Conservation (phyloP, 2,888 invertebrate genomes). For the Kuschelorhynchus macadamiae region DNA sequence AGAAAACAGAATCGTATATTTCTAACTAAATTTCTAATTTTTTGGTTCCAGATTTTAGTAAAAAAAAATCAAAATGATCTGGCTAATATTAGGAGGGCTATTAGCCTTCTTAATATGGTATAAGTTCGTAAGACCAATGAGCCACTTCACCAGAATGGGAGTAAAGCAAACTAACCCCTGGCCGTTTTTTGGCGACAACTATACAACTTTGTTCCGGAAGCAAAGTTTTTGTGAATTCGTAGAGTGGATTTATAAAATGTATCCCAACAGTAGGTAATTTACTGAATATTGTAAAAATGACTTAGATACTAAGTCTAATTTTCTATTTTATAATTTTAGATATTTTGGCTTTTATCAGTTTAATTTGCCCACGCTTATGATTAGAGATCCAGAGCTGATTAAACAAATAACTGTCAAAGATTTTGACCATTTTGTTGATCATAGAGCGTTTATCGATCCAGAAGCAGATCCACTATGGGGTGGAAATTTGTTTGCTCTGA, state of each 20-base stretch:
- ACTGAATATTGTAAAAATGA: too few relatives aligned
- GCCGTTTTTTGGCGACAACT: background rate
- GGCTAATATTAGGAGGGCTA: background rate
- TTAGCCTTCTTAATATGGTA: background rate
- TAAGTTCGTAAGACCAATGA: background rate
- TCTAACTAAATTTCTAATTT: too few relatives aligned
- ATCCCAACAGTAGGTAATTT: background rate
- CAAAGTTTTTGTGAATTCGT: background rate
- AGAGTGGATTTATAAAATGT: background rate
- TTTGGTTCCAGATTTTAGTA: too few relatives aligned
- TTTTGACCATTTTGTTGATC: slow-evolving; percentile 73
- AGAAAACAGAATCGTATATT: too few relatives aligned
- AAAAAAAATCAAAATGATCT: background rate
- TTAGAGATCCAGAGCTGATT: slow-evolving; percentile 73
- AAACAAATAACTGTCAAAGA: too few relatives aligned
- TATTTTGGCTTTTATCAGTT: slow-evolving; percentile 59
- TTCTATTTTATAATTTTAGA: slow-evolving; percentile 46
- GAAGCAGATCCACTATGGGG: slow-evolving; percentile 69
- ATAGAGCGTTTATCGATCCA: slow-evolving; percentile 57
- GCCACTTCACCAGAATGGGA: background rate
- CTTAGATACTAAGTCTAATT: too few relatives aligned
- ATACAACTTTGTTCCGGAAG: background rate
- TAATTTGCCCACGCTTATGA: slow-evolving; percentile 67
- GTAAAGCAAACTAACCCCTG: background rate
- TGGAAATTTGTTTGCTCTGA: slow-evolving; percentile 62